A percentile compares a stretch with the other conserved stretches of the same genome.
These are phyloP conservation scores for Operophtera brumata DNA, from an alignment of 2,888 invertebrate species.

Conservation along the genomic window DNA sequence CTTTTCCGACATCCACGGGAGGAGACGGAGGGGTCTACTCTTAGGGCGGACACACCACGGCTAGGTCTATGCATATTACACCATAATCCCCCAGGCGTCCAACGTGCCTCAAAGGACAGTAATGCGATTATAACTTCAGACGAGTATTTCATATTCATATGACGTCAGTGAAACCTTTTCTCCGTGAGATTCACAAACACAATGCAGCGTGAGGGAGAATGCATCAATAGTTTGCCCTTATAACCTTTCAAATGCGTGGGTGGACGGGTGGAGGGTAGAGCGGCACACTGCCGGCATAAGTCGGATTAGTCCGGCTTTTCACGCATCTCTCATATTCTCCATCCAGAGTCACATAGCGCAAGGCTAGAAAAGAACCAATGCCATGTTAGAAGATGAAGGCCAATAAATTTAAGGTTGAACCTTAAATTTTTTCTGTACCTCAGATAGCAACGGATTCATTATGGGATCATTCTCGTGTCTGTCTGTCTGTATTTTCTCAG, in stretches of 20 bases:
- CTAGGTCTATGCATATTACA: too few relatives aligned
- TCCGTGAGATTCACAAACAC: constrained; percentile 36
- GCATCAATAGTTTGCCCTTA: constrained; percentile 59
- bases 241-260: constrained; percentile 60
- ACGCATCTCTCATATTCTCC: neutral
- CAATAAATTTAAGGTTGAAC: too few relatives aligned
- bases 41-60: too few relatives aligned
- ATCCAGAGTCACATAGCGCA: neutral
- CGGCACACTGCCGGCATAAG: constrained; percentile 5
- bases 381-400: neutral
- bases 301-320: neutral
- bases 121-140: constrained; percentile 23
- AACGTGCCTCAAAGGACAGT: constrained; percentile 13
- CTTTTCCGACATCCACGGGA: too few relatives aligned
- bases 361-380: neutral
- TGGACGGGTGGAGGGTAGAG: constrained; percentile 24
- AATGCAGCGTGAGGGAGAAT: constrained; percentile 44
- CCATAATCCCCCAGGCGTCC: neutral
- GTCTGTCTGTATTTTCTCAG: too few relatives aligned
- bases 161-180: constrained; percentile 35
- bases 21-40: too few relatives aligned
- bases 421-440: too few relatives aligned
- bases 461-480: too few relatives aligned
- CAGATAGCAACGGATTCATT: too few relatives aligned
- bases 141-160: constrained; percentile 26